These are phyloP conservation scores for Balaenoptera acutorostrata DNA, from an alignment of 2,113 vertebrate genomes.

Conservation along the genomic window DNA sequence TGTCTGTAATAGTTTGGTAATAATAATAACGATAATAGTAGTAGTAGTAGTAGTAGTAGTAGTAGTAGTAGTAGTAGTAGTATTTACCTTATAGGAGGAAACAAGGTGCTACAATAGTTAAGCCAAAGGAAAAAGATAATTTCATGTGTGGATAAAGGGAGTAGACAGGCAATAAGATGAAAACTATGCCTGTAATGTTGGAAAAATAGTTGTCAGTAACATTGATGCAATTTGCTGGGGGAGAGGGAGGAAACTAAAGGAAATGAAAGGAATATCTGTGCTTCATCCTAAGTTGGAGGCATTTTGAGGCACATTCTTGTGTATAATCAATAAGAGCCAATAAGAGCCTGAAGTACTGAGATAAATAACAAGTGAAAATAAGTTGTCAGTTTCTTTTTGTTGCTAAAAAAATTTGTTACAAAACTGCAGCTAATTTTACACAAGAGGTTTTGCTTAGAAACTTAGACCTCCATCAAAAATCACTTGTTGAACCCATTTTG, in stretches of 20 bases:
- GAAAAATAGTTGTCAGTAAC: constrained; percentile 4
- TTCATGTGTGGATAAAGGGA: neutral
- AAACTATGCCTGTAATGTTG: neutral
- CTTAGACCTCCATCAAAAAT: neutral
- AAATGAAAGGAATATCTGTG: neutral
- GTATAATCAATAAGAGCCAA: constrained; percentile 1
- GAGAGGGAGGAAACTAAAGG: neutral
- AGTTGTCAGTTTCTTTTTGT: constrained; percentile 15
- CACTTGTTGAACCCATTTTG: neutral
- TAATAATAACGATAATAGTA: neutral
- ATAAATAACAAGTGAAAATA: constrained; percentile 37
- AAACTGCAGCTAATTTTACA: constrained; percentile 7
- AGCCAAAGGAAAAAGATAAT: neutral
- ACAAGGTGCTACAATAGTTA: neutral
- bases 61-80: neutral
- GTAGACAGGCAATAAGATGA: constrained; percentile 4
- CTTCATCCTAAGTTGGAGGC: neutral
- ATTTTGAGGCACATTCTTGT: neutral
- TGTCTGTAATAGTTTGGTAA: neutral
- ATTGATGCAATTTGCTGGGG: neutral
- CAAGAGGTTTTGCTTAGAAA: neutral
- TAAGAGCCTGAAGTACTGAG: constrained; percentile 19
- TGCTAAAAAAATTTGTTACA: neutral
- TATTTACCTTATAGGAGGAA: neutral
- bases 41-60: neutral